Evolutionary conservation across 1,140 invertebrate genomes (phyloP).

Genomic region (Laupala kohalensis): DNA sequence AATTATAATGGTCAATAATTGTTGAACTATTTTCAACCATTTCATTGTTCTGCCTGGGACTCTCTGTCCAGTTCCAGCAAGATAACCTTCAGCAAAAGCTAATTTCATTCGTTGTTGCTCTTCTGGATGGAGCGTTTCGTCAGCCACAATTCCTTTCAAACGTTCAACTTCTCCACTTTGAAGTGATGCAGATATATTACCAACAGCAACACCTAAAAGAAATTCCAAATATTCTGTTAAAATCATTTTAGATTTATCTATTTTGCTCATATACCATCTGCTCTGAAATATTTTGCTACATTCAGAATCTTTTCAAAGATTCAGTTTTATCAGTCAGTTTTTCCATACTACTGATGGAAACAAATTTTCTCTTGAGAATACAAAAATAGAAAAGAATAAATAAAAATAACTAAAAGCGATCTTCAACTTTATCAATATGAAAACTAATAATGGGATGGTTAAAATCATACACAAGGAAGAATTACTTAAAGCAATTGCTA

Average conservation of each 20-base stretch:
- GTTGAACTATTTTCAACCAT: constrained; percentile 53
- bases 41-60: constrained; percentile 47
- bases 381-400: too few relatives aligned
- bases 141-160: constrained; percentile 22
- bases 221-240: not conserved
- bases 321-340: not conserved
- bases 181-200: not conserved
- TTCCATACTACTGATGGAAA: too few relatives aligned
- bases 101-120: constrained; percentile 64
- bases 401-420: too few relatives aligned
- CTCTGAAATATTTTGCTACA: not conserved
- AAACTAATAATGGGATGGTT: too few relatives aligned
- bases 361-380: too few relatives aligned
- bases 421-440: too few relatives aligned
- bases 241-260: not conserved
- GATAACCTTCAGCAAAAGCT: constrained; percentile 82
- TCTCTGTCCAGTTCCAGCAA: constrained; percentile 44
- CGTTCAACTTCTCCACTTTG: not conserved
- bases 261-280: not conserved
- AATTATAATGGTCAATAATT: constrained; percentile 57
- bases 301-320: not conserved
- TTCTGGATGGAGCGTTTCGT: constrained; percentile 27
- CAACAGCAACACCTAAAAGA: not conserved
- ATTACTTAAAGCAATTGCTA: too few relatives aligned
- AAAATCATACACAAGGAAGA: too few relatives aligned